A percentile compares a stretch with the other conserved stretches of the same genome.
Evolutionary conservation across 2,113 vertebrate species (phyloP).

Genomic region (Podarcis muralis): DNA sequence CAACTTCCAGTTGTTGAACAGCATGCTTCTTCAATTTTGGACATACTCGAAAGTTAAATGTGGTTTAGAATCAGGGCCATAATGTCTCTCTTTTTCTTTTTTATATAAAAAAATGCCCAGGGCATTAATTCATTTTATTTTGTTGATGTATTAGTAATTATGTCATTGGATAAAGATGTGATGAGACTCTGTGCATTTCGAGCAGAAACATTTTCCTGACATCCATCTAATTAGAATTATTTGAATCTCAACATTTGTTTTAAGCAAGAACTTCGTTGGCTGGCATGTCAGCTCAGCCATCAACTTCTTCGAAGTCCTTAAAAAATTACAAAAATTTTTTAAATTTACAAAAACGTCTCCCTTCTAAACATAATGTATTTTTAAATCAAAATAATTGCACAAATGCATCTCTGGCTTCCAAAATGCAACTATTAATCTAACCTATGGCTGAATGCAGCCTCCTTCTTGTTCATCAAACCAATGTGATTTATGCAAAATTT

Average conservation of each 20-base stretch:
- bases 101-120: constrained; percentile 22
- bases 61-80: constrained; percentile 3
- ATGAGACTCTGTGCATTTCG: constrained; percentile 8
- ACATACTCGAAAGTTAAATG: not conserved
- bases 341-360: constrained; percentile 28
- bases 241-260: constrained; percentile 64
- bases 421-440: not conserved
- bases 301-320: not conserved
- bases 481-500: constrained; percentile 4
- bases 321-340: too few species aligned
- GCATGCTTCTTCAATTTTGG: not conserved
- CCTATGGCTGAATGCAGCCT: not conserved
- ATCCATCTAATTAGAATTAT: constrained; percentile 72
- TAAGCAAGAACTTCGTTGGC: constrained; percentile 24
- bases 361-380: not conserved
- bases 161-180: constrained; percentile 50
- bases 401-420: constrained; percentile 14
- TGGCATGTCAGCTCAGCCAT: not conserved
- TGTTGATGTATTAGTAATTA: constrained; percentile 19
- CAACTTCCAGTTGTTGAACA: not conserved
- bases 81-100: not conserved
- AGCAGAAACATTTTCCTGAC: constrained; percentile 68
- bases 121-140: constrained; percentile 30
- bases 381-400: constrained; percentile 38
- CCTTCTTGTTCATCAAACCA: not conserved